Base-by-base conservation (phyloP, 2,113 vertebrate species). In the Corythaixoides concolor region DNA sequence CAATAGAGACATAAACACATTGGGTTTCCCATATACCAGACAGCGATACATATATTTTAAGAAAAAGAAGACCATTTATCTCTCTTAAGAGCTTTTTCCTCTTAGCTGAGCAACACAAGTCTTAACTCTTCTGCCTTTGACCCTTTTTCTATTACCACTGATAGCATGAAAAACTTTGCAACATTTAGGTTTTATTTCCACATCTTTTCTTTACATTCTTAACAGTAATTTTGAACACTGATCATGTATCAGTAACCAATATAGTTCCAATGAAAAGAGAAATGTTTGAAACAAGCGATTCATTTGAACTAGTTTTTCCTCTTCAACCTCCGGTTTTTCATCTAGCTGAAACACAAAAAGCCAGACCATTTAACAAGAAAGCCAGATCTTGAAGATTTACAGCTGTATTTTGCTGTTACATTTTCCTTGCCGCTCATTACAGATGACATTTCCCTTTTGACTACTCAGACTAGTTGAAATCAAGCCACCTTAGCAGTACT, bases 1-100 rank as follows among this genome's bases (percentile, higher is more conserved):
- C 60, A 85, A 39, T 2, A 66, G 17, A 78, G 3, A 52, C 0
- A 0, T 39, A 67, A 74, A 50, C 15, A 67, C 5, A 24, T 33
- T 64, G 11, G 4, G 6, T 79, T 91, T 49, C 17, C 19, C 28
- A 37, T 22, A 32, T 13, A 60, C 2, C n/a, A 43, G 24, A 35
- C 8, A 39, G 23, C 63, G 2, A 41, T 6, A 55, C 2, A 92
- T 73, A 15, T 69, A 56, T 66, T 93, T 69, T 56, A 66, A 41
- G 13, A 13, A 85, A 79, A 92, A 68, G 2, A 47, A 1, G 5
- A 27, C 63, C 0, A n/a, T 85, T 70, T 86, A 27, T 59, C 6
- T 1, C 8, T 43, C 3, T 24, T 47, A 43, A 39, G 32, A 86
- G 8, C 3, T 52, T 86, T 76, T 86, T 64, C 10, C 9, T 87